Percentiles rank a stretch among this genome's conserved stretches.
phyloP scores from a whole-genome alignment of 2,797 vertebrate species.

The Brachyalestes nurse region DNA sequence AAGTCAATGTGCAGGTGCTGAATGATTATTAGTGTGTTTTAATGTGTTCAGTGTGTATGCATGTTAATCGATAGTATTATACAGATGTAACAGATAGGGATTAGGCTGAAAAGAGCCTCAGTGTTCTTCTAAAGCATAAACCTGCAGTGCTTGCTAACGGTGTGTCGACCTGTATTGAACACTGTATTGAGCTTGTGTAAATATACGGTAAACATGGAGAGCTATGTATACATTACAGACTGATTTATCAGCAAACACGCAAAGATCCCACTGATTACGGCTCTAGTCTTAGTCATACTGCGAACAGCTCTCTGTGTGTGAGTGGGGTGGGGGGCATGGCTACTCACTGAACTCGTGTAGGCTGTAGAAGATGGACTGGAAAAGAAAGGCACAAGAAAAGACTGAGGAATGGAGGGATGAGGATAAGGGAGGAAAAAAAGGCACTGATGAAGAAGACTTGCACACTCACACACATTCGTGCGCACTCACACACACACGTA shows the following conservation, averaged over 20 bases:
- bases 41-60: neutral
- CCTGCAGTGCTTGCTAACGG: no score
- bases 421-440: neutral
- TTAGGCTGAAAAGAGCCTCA: no score
- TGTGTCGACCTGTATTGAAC: no score
- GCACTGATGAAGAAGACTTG: neutral
- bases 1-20: no score
- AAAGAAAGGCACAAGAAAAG: slow-evolving; percentile 11
- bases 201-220: neutral
- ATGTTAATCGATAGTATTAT: neutral
- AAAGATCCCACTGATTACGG: slow-evolving; percentile 8
- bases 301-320: neutral
- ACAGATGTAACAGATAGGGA: neutral
- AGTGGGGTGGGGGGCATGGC: neutral
- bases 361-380: neutral
- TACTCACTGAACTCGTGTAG: neutral
- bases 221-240: neutral
- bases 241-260: neutral
- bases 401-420: slow-evolving; percentile 7
- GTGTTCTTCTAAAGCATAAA: no score
- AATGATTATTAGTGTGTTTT: no score
- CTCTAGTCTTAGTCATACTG: neutral
- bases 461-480: slow-evolving; percentile 5
- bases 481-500: neutral
- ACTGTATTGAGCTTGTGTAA: neutral